Evolutionary conservation across 2,797 vertebrate species (phyloP).

Genomic region (Borostomias antarcticus): DNA sequence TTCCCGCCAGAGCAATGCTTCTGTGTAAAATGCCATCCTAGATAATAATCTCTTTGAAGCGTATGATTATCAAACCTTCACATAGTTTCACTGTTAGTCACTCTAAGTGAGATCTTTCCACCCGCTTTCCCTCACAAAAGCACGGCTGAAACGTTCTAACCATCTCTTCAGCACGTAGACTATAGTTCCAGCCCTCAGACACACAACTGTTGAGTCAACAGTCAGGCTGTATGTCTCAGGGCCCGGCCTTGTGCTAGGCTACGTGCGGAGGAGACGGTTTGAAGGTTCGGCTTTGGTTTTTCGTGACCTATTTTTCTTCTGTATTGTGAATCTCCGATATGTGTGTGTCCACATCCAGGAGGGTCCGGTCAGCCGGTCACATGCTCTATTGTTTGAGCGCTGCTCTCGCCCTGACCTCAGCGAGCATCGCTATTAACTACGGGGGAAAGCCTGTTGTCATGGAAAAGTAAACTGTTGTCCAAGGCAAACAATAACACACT

Average conservation of each 20-base stretch:
- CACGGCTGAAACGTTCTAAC: too few relatives aligned
- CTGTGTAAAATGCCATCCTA: too few relatives aligned
- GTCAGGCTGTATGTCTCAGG: too few relatives aligned
- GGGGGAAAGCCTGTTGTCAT: slow-evolving; percentile 29
- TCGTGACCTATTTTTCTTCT: neutral
- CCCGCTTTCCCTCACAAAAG: too few relatives aligned
- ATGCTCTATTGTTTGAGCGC: neutral
- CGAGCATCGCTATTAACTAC: neutral
- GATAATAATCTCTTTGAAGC: too few relatives aligned
- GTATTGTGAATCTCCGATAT: neutral
- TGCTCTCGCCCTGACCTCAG: neutral
- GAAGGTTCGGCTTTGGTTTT: neutral
- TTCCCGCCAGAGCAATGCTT: too few relatives aligned
- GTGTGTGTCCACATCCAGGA: neutral
- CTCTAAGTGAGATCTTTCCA: too few relatives aligned
- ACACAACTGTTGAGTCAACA: too few relatives aligned
- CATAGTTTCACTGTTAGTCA: neutral
- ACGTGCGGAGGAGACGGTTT: neutral
- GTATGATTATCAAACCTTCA: neutral
- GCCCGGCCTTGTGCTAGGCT: too few relatives aligned
- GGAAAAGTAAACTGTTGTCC: slow-evolving; percentile 36
- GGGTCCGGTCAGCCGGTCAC: neutral
- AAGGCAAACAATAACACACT: slow-evolving; percentile 18
- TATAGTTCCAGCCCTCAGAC: too few relatives aligned
- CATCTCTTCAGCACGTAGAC: too few relatives aligned